These are phyloP conservation scores for Hydrotaea cyrtoneurina DNA, from an alignment of 2,888 invertebrate species.

Conservation along the genomic window DNA sequence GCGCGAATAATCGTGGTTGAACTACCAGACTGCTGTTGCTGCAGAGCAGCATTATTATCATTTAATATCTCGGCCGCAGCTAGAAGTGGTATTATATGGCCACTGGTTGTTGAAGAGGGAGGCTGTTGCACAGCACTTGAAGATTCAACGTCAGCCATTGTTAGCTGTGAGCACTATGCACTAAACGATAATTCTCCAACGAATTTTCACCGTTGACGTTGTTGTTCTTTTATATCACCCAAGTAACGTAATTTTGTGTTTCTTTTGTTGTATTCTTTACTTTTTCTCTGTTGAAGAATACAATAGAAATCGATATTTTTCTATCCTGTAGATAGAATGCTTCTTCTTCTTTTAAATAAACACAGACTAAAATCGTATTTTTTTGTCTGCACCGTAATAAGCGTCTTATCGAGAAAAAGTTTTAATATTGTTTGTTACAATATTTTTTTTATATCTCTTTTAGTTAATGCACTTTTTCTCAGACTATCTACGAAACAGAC, in stretches of 20 bases:
- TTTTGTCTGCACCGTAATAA: no score
- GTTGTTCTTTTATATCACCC: background rate
- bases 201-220: background rate
- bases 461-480: no score
- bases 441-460: no score
- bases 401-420: no score
- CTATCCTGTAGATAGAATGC: no score
- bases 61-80: constrained; percentile 74
- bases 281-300: background rate
- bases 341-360: no score
- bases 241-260: background rate
- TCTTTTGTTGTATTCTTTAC: constrained; percentile 32
- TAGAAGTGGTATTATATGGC: constrained; percentile 76
- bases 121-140: constrained; percentile 81
- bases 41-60: constrained; percentile 68
- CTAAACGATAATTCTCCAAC: constrained; percentile 29
- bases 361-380: no score
- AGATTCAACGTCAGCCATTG: constrained; percentile 81
- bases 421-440: no score
- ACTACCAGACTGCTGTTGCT: constrained; percentile 53
- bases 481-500: no score
- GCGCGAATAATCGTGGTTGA: background rate
- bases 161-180: no score
- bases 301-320: no score
- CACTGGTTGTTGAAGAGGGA: constrained; percentile 77